These are phyloP conservation scores for Ormyrus labotus DNA, from an alignment of 2,888 invertebrate genomes.

Conservation along the genomic window DNA sequence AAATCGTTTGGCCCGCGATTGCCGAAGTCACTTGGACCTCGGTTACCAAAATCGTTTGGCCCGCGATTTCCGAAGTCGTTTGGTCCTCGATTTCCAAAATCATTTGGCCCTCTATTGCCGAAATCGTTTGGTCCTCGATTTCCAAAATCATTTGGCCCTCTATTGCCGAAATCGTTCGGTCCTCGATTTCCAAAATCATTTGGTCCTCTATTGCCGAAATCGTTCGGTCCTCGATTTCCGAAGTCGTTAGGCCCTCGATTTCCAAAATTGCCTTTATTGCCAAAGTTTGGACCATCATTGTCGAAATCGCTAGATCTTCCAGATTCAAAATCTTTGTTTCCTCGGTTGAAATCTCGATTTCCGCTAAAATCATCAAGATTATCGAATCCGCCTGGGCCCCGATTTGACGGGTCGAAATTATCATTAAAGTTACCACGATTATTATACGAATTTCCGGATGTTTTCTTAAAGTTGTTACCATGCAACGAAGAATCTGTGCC, in stretches of 20 bases:
- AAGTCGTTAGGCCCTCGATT: conserved; percentile 17
- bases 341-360: conserved; percentile 55
- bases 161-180: conserved; percentile 48
- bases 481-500: conserved; percentile 62
- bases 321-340: conserved; percentile 44
- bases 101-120: conserved; percentile 11
- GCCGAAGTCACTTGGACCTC: conserved; percentile 46
- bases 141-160: conserved; percentile 49
- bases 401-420: conserved; percentile 22
- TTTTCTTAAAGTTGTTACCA: conserved; percentile 71
- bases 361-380: conserved; percentile 49
- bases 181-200: conserved; percentile 34
- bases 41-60: conserved; percentile 33
- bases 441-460: conserved; percentile 67
- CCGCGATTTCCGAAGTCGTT: conserved; percentile 38
- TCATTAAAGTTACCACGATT: conserved; percentile 28
- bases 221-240: conserved; percentile 32
- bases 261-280: conserved; percentile 33
- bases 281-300: conserved; percentile 20
- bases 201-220: conserved; percentile 23
- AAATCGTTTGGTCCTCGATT: conserved; percentile 40
- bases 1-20: conserved; percentile 46
- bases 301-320: conserved; percentile 54
- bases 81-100: conserved; percentile 30
- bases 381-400: conserved; percentile 20